These are phyloP conservation scores for Jacana jacana DNA, from an alignment of 2,113 vertebrate species.

Conservation along the genomic window DNA sequence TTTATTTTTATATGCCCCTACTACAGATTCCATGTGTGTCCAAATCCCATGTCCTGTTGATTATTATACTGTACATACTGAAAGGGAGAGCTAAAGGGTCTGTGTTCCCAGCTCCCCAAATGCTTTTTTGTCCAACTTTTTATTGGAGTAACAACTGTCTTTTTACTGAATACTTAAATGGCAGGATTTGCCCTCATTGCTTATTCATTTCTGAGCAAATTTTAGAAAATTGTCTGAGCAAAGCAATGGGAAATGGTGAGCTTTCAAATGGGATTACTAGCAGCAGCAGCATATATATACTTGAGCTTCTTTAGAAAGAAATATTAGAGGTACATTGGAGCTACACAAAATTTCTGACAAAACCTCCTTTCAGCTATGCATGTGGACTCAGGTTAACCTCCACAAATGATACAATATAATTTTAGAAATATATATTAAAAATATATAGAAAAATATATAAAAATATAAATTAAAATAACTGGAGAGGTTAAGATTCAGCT, in stretches of 20 bases:
- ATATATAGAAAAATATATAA: not conserved
- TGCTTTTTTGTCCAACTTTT: not conserved
- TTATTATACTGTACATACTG: not conserved
- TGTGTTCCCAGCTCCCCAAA: not conserved
- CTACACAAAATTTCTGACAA: not conserved
- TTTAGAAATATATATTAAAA: no score
- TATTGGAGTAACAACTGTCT: not conserved
- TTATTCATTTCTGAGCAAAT: not conserved
- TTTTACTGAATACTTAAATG: not conserved
- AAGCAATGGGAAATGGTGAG: not conserved
- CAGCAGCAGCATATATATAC: not conserved
- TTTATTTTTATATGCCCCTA: not conserved
- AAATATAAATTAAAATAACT: not conserved
- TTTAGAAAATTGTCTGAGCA: not conserved
- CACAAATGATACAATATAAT: not conserved
- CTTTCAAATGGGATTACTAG: not conserved
- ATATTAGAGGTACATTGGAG: not conserved
- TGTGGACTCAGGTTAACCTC: not conserved
- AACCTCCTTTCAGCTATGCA: not conserved
- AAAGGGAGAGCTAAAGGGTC: not conserved
- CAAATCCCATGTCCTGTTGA: not conserved
- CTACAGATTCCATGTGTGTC: not conserved
- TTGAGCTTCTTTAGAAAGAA: not conserved
- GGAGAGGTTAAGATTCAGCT: not conserved
- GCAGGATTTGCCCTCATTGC: not conserved